These are phyloP conservation scores for Thumatha senex DNA, from an alignment of 2,888 invertebrate genomes.

Conservation along the genomic window DNA sequence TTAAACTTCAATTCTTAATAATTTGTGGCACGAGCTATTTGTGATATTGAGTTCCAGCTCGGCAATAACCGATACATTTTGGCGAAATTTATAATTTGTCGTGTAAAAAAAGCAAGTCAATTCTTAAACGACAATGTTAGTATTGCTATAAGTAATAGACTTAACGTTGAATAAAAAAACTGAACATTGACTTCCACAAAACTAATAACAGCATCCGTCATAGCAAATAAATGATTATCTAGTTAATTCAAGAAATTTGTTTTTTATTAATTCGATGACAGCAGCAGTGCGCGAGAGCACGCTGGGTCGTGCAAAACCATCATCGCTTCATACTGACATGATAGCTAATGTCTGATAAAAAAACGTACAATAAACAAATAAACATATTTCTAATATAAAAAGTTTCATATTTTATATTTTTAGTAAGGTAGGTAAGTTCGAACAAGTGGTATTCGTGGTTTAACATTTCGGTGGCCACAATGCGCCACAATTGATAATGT, in stretches of 20 bases:
- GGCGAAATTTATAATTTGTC: no score
- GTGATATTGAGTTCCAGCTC: not conserved
- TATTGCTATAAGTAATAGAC: no score
- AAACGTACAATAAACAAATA: conserved; percentile 25
- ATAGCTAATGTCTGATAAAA: conserved; percentile 61
- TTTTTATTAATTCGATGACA: conserved; percentile 56
- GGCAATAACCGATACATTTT: no score
- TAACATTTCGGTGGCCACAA: not conserved
- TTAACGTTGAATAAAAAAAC: not conserved
- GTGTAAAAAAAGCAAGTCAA: no score
- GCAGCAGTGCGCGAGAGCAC: conserved; percentile 43
- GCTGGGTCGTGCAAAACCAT: conserved; percentile 53
- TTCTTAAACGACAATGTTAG: no score
- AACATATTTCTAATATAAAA: conserved; percentile 23
- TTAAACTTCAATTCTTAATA: not conserved
- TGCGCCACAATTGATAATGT: not conserved
- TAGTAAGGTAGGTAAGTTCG: not conserved
- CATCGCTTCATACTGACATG: conserved; percentile 59
- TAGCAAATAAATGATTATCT: conserved; percentile 22
- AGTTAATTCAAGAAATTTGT: conserved; percentile 21
- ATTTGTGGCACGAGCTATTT: conserved; percentile 18
- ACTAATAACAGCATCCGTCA: not conserved
- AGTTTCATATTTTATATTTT: not conserved
- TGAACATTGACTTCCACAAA: not conserved
- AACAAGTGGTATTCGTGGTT: not conserved